Evolutionary conservation across 2,797 vertebrate species (phyloP), one percentile per base, ranked within the genome.

Genomic region (Sebastes reedi): DNA sequence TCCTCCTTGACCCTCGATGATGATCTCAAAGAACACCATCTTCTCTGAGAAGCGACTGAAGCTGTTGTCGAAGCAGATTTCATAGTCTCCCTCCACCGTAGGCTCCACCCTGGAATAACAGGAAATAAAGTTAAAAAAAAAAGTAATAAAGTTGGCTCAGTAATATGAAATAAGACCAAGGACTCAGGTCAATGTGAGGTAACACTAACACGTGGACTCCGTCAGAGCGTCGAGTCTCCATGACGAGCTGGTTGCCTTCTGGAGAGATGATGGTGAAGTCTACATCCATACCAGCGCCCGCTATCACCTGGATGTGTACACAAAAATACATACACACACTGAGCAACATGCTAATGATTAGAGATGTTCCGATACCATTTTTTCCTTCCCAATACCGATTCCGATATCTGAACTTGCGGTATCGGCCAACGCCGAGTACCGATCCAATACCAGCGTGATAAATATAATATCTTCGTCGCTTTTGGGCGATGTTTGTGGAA

Each of bases 31-130:
- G 94, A 99, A 99, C 62, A 99, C 97, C 85, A 97, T 92, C 92
- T 99, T 99, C 90, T 99, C 97, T 0, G 97, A 97, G 91, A 99
- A 97, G 69, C 94, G 95, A 84, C 97, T 99, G 94, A 99, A 99
- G 89, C 95, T 96, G 94, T 98, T 98, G 94, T 98, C 97, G 8
- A 98, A 99, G 92, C 97, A 99, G 71, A 99, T 96, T 83, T 95
- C 93, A 84, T 99, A 99, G 89, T 98, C 97, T 1, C 97, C 97
- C 0, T 94, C 91, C 65, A 96, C 96, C 0, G 97, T 97, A 3
- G 97, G 94, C 84, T 99, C 97, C 89, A 98, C 93, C 69, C 97
- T 98, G 75, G 8, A 67, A 62, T 4, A 71, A 81, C 14, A 79
- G 24, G 32, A 10, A 34, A n/a, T 4, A 2, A 25, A 52, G 39